A percentile compares a stretch with the other conserved stretches of the same genome.
These are phyloP conservation scores for Cremastinae sp. DNA, from an alignment of 2,888 invertebrate genomes.

Conservation along the genomic window DNA sequence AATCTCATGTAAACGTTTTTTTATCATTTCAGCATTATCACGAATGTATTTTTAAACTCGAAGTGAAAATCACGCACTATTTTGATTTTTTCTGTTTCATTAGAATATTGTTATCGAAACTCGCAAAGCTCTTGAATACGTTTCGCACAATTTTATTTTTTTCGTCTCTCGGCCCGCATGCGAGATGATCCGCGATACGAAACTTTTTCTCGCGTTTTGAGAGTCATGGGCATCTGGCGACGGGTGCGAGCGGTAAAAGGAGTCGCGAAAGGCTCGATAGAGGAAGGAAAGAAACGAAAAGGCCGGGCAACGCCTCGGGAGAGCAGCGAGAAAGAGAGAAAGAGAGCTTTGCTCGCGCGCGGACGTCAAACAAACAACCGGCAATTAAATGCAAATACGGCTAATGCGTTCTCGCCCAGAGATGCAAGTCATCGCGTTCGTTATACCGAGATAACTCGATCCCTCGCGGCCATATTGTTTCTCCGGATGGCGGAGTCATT, in stretches of 20 bases:
- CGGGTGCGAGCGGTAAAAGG: conserved; percentile 2
- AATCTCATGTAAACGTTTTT: too few species aligned
- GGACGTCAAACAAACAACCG: conserved; percentile 78
- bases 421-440: conserved; percentile 78
- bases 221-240: conserved; percentile 62
- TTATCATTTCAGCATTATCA: too few species aligned
- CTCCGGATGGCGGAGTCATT: conserved; percentile 55
- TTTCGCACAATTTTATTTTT: conserved; percentile 5
- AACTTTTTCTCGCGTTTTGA: conserved; percentile 51
- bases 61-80: too few species aligned
- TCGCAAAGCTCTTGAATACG: too few species aligned
- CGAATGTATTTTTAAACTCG: too few species aligned
- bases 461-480: conserved; percentile 73
- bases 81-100: too few species aligned
- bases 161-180: conserved; percentile 31
- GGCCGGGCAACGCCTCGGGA: conserved; percentile 8
- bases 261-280: not conserved
- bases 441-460: conserved; percentile 71
- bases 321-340: conserved; percentile 26
- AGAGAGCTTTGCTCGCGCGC: conserved; percentile 54
- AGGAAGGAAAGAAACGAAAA: not conserved
- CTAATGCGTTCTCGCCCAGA: conserved; percentile 78
- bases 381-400: conserved; percentile 79
- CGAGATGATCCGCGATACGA: too few species aligned
- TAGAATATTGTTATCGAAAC: too few species aligned